phyloP scores from a whole-genome alignment of 2,888 invertebrate species.

The Tridacna crocea region DNA sequence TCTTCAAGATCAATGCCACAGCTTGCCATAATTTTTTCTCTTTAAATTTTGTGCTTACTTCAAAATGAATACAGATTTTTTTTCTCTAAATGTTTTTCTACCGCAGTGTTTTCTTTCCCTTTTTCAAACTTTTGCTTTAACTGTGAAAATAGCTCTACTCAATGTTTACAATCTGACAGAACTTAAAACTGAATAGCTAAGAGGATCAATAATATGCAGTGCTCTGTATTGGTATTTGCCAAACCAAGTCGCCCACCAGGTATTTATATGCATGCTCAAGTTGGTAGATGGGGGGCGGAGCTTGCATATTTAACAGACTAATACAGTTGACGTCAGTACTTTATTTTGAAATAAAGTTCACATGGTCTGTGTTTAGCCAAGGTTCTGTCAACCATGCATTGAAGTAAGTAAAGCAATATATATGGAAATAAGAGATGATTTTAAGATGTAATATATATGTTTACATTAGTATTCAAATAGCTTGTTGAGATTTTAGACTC shows the following conservation, averaged over 20 bases:
- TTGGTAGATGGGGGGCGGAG: background rate
- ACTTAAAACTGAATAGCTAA: background rate
- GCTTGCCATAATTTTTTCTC: slow-evolving; percentile 29
- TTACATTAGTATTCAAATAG: too few species aligned
- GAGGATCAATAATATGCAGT: background rate
- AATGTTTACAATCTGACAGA: background rate
- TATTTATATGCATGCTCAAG: slow-evolving; percentile 1
- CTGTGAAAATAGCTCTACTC: too few species aligned
- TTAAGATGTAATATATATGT: too few species aligned
- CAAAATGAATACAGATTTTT: background rate
- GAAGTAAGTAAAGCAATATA: background rate
- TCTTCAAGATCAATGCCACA: slow-evolving; percentile 55
- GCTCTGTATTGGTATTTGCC: background rate
- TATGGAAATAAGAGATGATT: too few species aligned
- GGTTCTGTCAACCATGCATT: background rate
- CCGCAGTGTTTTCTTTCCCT: background rate
- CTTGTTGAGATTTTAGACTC: too few species aligned
- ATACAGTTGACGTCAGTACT: slow-evolving; percentile 9
- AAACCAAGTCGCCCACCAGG: background rate
- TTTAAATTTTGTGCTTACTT: background rate
- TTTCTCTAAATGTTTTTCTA: background rate
- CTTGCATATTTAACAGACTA: background rate
- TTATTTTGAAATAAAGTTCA: background rate
- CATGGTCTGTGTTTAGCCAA: background rate
- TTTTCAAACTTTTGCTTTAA: too few species aligned